Percentiles rank a stretch among this genome's conserved stretches.
Evolutionary conservation across 1,140 invertebrate genomes (phyloP).

Genomic region (Panulirus ornatus): DNA sequence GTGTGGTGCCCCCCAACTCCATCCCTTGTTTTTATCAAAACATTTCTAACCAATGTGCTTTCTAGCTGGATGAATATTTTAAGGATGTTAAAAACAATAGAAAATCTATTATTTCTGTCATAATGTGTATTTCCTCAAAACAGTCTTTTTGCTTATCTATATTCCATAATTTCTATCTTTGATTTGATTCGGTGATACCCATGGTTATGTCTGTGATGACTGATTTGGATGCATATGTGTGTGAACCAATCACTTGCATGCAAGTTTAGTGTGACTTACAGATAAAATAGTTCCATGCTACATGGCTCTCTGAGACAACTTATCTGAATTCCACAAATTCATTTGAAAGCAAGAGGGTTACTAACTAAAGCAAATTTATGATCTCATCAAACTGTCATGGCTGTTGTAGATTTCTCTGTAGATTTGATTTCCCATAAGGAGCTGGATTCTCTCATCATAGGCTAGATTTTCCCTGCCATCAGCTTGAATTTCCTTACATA

Average conservation of each 20-base stretch:
- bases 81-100: too few relatives aligned
- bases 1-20: not conserved
- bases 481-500: too few relatives aligned
- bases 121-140: not conserved
- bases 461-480: too few relatives aligned
- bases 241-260: not conserved
- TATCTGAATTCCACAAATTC: not conserved
- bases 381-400: not conserved
- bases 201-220: conserved; percentile 48
- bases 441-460: too few relatives aligned
- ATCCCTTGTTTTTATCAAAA: too few relatives aligned
- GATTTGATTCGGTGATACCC: conserved; percentile 45
- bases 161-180: conserved; percentile 33
- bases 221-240: not conserved
- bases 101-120: too few relatives aligned
- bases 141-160: conserved; percentile 14
- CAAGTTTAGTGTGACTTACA: not conserved
- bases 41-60: not conserved
- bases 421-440: too few relatives aligned
- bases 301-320: not conserved
- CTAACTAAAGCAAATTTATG: not conserved
- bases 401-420: not conserved
- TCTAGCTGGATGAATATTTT: not conserved
- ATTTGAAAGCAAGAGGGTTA: not conserved
- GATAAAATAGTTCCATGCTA: too few relatives aligned